A percentile compares a stretch with the other conserved stretches of the same genome.
phyloP scores from a whole-genome alignment of 2,113 vertebrate genomes.

The Misgurnus anguillicaudatus region DNA sequence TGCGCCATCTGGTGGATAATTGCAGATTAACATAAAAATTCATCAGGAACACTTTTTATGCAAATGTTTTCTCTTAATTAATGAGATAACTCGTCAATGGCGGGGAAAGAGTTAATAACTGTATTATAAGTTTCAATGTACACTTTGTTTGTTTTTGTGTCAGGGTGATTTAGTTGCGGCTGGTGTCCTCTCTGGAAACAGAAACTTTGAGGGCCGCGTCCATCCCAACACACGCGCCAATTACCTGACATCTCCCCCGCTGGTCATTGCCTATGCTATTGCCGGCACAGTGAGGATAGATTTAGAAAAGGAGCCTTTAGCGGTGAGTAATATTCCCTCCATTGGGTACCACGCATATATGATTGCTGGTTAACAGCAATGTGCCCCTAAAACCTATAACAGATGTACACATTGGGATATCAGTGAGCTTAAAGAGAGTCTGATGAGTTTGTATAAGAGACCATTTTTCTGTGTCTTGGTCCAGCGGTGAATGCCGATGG shows the following conservation, averaged over 20 bases:
- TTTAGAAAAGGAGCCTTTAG: slow-evolving; percentile 89
- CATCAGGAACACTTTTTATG: too few species aligned
- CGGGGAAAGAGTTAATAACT: too few species aligned
- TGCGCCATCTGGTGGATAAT: too few species aligned
- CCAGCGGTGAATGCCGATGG: slow-evolving; percentile 81
- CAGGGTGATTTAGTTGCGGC: slow-evolving; percentile 92
- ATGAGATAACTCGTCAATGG: too few species aligned
- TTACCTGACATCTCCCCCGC: slow-evolving; percentile 89
- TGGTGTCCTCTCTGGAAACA: slow-evolving; percentile 91
- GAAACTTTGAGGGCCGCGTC: slow-evolving; percentile 96
- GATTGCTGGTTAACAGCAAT: background rate
- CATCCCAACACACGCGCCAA: slow-evolving; percentile 97
- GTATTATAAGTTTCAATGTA: too few species aligned
- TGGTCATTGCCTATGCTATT: slow-evolving; percentile 95
- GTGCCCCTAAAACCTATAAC: background rate
- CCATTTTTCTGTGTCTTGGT: slow-evolving; percentile 18
- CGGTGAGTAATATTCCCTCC: slow-evolving; percentile 73
- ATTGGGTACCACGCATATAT: background rate
- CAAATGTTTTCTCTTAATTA: too few species aligned
- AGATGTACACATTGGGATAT: background rate
- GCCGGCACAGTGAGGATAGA: slow-evolving; percentile 90
- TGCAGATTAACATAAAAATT: too few species aligned
- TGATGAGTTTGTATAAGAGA: background rate
- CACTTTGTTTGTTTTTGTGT: background rate
- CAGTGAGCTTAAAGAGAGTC: background rate